These are phyloP conservation scores for Philaenus spumarius DNA, from an alignment of 1,140 invertebrate genomes.

Conservation along the genomic window DNA sequence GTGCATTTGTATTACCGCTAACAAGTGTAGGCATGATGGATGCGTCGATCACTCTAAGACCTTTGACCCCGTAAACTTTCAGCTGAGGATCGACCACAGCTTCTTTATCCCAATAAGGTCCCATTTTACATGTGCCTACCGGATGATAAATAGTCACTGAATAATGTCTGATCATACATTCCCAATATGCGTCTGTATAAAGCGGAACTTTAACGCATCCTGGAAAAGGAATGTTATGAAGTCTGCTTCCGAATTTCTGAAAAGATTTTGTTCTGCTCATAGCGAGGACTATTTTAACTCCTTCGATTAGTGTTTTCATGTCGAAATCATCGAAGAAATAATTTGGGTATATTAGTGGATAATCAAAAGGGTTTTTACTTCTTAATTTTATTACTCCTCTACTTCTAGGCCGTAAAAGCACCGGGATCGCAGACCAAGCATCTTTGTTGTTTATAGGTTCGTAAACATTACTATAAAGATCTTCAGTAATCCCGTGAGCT, in stretches of 20 bases:
- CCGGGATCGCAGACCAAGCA: slow-evolving; percentile 77
- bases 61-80: slow-evolving; percentile 68
- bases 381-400: slow-evolving; percentile 70
- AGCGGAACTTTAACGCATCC: slow-evolving; percentile 56
- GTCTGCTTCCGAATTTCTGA: slow-evolving; percentile 54
- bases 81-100: slow-evolving; percentile 83
- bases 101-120: slow-evolving; percentile 69
- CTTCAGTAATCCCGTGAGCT: slow-evolving; percentile 65
- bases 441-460: slow-evolving; percentile 69
- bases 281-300: slow-evolving; percentile 69
- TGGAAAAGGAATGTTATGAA: slow-evolving; percentile 61
- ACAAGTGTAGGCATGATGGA: slow-evolving; percentile 79
- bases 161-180: slow-evolving; percentile 75
- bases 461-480: slow-evolving; percentile 66
- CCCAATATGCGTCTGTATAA: slow-evolving; percentile 69
- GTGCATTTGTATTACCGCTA: slow-evolving; percentile 78
- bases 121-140: slow-evolving; percentile 90
- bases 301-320: slow-evolving; percentile 71
- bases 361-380: slow-evolving; percentile 78
- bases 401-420: slow-evolving; percentile 65
- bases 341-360: slow-evolving; percentile 89
- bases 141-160: slow-evolving; percentile 81
- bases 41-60: slow-evolving; percentile 76
- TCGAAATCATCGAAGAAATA: slow-evolving; percentile 78
- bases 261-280: slow-evolving; percentile 66